Evolutionary conservation across 1,140 invertebrate species (phyloP).

Genomic region (Scaptomyza hsui): DNA sequence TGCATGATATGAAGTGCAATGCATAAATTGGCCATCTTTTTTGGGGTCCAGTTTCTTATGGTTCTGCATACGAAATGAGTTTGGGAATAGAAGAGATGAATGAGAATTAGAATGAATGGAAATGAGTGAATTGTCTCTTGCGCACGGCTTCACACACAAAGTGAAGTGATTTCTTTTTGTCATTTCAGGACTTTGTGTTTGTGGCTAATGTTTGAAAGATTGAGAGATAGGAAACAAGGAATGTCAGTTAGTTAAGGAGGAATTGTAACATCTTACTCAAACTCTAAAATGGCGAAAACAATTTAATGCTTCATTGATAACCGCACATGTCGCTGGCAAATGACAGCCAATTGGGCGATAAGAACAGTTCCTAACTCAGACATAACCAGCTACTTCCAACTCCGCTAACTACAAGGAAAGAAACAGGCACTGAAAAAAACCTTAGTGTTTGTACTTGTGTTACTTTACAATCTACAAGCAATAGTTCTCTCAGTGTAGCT

Average conservation of each 20-base stretch:
- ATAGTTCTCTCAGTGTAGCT: background rate
- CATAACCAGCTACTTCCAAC: background rate
- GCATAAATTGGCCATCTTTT: conserved; percentile 61
- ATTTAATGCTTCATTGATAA: conserved; percentile 81
- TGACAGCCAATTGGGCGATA: conserved; percentile 61
- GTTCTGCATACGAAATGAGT: conserved; percentile 69
- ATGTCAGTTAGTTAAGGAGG: conserved; percentile 1
- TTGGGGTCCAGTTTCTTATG: conserved; percentile 41
- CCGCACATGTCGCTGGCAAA: conserved; percentile 68
- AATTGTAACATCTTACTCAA: conserved; percentile 34
- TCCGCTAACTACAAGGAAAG: background rate
- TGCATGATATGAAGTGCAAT: conserved; percentile 53
- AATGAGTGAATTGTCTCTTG: conserved; percentile 38
- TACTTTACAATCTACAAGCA: no score
- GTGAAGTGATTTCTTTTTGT: conserved; percentile 38
- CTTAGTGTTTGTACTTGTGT: no score
- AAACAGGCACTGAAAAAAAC: background rate
- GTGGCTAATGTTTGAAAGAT: conserved; percentile 4
- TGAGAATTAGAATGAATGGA: conserved; percentile 8
- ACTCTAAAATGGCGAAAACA: conserved; percentile 74
- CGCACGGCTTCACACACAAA: conserved; percentile 37
- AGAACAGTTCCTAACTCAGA: conserved; percentile 38
- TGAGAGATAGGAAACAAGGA: background rate
- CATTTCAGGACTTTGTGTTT: no score
- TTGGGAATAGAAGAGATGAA: background rate